Conservation (phyloP, 2,113 vertebrate species). For the Raja brachyura region DNA sequence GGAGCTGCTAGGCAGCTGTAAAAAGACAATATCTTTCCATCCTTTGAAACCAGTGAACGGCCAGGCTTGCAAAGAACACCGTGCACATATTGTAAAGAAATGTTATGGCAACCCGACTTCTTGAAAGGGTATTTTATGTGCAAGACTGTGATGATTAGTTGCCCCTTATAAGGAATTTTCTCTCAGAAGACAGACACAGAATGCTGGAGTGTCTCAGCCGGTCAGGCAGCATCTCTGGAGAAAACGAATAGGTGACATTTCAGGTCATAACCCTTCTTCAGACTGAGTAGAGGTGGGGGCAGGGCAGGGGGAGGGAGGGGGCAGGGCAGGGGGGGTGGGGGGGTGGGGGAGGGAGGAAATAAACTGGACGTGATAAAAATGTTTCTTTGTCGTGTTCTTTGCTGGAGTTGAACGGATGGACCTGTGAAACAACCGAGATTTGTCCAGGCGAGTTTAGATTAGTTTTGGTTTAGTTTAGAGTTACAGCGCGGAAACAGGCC, state of each 20-base stretch:
- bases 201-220: too few relatives aligned
- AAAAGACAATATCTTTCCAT: slow-evolving; percentile 4
- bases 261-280: too few relatives aligned
- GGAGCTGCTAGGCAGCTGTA: background rate
- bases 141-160: background rate
- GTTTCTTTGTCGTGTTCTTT: background rate
- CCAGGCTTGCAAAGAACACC: background rate
- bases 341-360: too few relatives aligned
- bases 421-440: background rate
- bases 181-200: too few relatives aligned
- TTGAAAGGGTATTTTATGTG: background rate
- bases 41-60: background rate
- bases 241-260: too few relatives aligned
- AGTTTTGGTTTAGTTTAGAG: too few relatives aligned
- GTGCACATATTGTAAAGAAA: background rate
- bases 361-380: too few relatives aligned
- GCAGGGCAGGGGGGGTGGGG: too few relatives aligned
- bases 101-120: background rate
- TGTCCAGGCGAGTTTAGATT: background rate
- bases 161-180: background rate
- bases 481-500: too few relatives aligned
- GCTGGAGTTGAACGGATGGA: background rate
- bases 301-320: too few relatives aligned
- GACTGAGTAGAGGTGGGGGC: too few relatives aligned
- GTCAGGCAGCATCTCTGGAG: too few relatives aligned